These are phyloP conservation scores for Hofmannophila pseudospretella DNA, from an alignment of 2,888 invertebrate species.

Conservation along the genomic window DNA sequence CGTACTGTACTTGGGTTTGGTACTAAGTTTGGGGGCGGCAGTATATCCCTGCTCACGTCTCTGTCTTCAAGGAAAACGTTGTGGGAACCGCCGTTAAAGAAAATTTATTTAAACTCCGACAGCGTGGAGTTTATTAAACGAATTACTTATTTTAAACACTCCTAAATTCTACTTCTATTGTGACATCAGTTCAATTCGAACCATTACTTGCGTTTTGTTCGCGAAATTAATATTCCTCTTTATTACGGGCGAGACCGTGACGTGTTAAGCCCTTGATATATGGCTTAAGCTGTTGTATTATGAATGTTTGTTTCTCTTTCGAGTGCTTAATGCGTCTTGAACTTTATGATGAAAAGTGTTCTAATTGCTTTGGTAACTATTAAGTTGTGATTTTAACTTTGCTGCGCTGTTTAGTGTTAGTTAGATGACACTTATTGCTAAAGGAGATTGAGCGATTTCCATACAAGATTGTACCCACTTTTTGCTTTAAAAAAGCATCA, in stretches of 20 bases:
- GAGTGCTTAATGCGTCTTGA: not conserved
- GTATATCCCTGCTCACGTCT: not conserved
- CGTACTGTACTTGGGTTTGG: too few relatives aligned
- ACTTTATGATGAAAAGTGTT: too few relatives aligned
- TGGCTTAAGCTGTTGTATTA: conserved; percentile 13
- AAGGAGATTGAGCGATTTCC: too few relatives aligned
- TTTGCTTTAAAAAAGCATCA: too few relatives aligned
- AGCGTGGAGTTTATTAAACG: conserved; percentile 33
- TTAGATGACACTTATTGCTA: too few relatives aligned
- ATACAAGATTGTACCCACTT: too few relatives aligned
- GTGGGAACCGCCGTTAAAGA: conserved; percentile 26
- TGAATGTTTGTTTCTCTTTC: not conserved
- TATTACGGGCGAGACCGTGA: conserved; percentile 9
- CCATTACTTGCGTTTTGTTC: conserved; percentile 7
- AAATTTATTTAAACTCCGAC: conserved; percentile 31
- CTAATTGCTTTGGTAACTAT: too few relatives aligned
- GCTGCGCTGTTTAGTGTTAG: too few relatives aligned
- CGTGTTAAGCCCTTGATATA: conserved; percentile 13
- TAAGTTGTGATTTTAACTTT: too few relatives aligned
- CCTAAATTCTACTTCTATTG: conserved; percentile 27
- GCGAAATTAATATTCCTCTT: conserved; percentile 1
- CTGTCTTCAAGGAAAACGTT: conserved; percentile 27
- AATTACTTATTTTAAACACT: conserved; percentile 31
- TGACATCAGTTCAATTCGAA: not conserved
- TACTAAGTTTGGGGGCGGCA: too few relatives aligned